Conservation (phyloP, 1,140 invertebrate species). For the Halictus rubicundus region DNA sequence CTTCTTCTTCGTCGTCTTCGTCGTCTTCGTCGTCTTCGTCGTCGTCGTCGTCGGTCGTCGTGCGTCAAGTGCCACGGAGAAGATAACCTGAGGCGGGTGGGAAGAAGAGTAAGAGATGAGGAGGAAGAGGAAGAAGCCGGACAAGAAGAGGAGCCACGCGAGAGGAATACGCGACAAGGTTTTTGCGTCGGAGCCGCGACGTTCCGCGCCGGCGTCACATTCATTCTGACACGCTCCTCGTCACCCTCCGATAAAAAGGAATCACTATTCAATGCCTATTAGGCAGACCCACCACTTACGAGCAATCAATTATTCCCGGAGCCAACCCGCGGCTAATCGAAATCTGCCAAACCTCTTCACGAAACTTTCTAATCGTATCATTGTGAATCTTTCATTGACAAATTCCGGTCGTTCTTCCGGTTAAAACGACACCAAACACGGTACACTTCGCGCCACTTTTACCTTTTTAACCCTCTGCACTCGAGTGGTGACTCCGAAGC, state of each 20-base stretch:
- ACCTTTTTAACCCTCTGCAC: too few species aligned
- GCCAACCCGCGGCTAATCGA: not conserved
- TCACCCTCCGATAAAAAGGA: constrained; percentile 46
- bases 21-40: too few species aligned
- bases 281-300: constrained; percentile 1
- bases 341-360: too few species aligned
- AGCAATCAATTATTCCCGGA: too few species aligned
- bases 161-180: constrained; percentile 63
- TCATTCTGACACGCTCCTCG: constrained; percentile 69
- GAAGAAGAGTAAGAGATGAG: constrained; percentile 42
- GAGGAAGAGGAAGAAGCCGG: constrained; percentile 47
- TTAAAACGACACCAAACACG: too few species aligned
- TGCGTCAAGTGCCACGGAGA: constrained; percentile 60
- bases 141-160: constrained; percentile 69
- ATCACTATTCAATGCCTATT: constrained; percentile 26
- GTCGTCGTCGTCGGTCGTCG: constrained; percentile 41
- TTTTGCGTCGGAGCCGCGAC: constrained; percentile 70
- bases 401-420: too few species aligned
- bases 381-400: too few species aligned
- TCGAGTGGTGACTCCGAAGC: too few species aligned
- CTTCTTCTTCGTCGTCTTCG: too few species aligned
- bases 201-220: constrained; percentile 70
- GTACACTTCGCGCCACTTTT: too few species aligned
- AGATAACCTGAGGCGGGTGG: constrained; percentile 35
- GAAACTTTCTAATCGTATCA: too few species aligned